A percentile compares a stretch with the other conserved stretches of the same genome.
Conservation (phyloP, 2,888 invertebrate genomes). For the Frankliniella intonsa region DNA sequence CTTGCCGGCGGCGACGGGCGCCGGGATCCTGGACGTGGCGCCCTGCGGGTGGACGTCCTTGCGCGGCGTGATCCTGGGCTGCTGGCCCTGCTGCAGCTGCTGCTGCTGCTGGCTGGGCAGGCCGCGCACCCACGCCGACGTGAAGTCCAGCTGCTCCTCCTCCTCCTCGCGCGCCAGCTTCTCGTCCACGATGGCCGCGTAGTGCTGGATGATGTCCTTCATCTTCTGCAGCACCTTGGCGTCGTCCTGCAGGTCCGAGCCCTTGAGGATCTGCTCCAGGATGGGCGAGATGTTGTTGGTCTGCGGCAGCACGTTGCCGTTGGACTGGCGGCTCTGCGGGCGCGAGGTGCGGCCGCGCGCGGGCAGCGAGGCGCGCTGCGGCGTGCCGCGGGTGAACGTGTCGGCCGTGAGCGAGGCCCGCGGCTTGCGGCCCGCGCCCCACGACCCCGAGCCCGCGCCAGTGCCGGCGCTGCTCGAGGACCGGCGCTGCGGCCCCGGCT, state of each 20-base stretch:
- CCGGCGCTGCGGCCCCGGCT: slow-evolving; percentile 3
- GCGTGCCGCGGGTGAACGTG: slow-evolving; percentile 18
- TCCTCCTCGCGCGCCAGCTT: slow-evolving; percentile 19
- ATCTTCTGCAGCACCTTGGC: slow-evolving; percentile 35
- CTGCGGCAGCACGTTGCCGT: slow-evolving; percentile 24
- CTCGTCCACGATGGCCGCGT: slow-evolving; percentile 37
- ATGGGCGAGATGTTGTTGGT: slow-evolving; percentile 19
- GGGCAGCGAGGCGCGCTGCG: slow-evolving; percentile 15
- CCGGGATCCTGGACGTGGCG: slow-evolving; percentile 52
- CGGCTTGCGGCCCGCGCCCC: slow-evolving; percentile 21
- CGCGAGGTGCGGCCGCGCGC: neutral
- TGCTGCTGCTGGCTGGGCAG: slow-evolving; percentile 6
- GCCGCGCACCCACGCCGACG: slow-evolving; percentile 3
- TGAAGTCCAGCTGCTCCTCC: slow-evolving; percentile 17
- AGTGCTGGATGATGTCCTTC: slow-evolving; percentile 39
- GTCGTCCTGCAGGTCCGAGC: slow-evolving; percentile 21
- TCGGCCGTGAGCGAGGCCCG: slow-evolving; percentile 13
- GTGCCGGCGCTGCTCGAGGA: neutral
- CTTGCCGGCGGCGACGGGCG: slow-evolving; percentile 44
- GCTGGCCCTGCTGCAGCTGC: too few species aligned
- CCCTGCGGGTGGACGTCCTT: slow-evolving; percentile 52
- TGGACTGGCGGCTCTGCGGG: slow-evolving; percentile 9
- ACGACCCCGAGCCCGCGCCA: neutral
- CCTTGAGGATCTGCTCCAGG: slow-evolving; percentile 24
- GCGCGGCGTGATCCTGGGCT: slow-evolving; percentile 44